Conservation (phyloP, 30 jellyfish, hydroid and myxozoan species). For the Aurelia sp. region DNA sequence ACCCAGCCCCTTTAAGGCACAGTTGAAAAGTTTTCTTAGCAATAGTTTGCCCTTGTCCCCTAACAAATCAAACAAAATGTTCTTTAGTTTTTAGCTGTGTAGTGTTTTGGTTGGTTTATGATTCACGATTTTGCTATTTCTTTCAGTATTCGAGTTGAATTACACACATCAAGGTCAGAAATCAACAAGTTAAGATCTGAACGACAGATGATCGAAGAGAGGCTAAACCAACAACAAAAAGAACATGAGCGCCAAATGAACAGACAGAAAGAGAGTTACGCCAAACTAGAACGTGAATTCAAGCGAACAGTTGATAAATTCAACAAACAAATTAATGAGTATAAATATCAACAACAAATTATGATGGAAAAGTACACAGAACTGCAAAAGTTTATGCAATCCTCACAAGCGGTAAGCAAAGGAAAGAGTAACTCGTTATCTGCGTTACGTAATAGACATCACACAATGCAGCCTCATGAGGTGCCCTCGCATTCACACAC, state of each 20-base stretch:
- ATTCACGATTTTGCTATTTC: neutral
- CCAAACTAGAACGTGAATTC: constrained; percentile 82
- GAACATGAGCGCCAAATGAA: constrained; percentile 77
- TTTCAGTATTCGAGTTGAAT: constrained; percentile 84
- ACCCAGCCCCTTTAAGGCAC: neutral
- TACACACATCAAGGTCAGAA: constrained; percentile 77
- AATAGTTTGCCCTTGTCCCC: neutral
- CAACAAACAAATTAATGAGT: constrained; percentile 56
- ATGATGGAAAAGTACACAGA: constrained; percentile 44
- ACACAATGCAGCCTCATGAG: constrained; percentile 30
- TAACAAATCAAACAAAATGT: too few relatives aligned
- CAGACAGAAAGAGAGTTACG: constrained; percentile 64
- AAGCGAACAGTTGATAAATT: constrained; percentile 81
- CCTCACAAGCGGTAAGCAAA: constrained; percentile 15
- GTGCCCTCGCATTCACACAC: constrained; percentile 15
- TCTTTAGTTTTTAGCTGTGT: neutral
- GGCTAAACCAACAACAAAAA: constrained; percentile 74
- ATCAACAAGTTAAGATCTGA: constrained; percentile 69
- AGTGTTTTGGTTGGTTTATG: neutral
- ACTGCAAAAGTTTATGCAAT: constrained; percentile 21
- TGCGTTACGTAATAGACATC: constrained; percentile 48
- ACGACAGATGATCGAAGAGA: constrained; percentile 75
- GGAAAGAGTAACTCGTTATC: constrained; percentile 40
- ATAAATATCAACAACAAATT: constrained; percentile 28
- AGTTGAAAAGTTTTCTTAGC: neutral